Conservation (phyloP, 2,113 vertebrate genomes). For the Tychaedon coryphoeus region DNA sequence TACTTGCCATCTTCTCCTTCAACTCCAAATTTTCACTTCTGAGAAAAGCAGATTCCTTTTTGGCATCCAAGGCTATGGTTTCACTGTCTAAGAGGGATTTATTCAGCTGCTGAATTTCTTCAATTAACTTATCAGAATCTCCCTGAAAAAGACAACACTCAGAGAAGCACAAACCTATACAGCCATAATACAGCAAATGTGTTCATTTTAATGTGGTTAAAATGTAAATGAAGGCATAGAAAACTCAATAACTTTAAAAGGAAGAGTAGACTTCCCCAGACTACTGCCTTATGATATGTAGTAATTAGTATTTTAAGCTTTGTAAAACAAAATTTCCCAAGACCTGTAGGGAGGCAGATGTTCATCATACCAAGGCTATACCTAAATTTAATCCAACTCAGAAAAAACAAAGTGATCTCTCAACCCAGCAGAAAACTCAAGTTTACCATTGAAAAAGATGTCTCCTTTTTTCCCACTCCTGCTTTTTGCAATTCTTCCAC, state of each 20-base stretch:
- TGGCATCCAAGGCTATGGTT: conserved; percentile 83
- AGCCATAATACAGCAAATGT: not conserved
- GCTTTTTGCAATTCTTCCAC: conserved; percentile 64
- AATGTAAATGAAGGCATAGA: not conserved
- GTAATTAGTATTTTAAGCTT: not conserved
- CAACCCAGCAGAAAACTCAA: not conserved
- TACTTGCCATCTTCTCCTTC: conserved; percentile 81
- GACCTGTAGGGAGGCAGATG: not conserved
- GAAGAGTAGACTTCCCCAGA: not conserved
- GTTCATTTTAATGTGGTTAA: not conserved
- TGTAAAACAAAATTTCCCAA: not conserved
- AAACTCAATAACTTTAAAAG: not conserved
- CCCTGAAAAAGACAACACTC: conserved; percentile 63
- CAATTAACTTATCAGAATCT: conserved; percentile 70
- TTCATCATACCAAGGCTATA: not conserved
- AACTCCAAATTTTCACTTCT: conserved; percentile 82
- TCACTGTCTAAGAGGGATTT: conserved; percentile 86
- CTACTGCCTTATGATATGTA: not conserved
- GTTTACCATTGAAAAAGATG: conserved; percentile 54
- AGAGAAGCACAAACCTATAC: not conserved
- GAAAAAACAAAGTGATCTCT: not conserved
- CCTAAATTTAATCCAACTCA: not conserved
- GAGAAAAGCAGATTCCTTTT: conserved; percentile 87
- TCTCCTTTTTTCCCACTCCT: conserved; percentile 6
- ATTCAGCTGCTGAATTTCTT: conserved; percentile 79